A percentile compares a stretch with the other conserved stretches of the same genome.
These are phyloP conservation scores for Phaethornis superciliosus DNA, from an alignment of 2,113 vertebrate genomes.

Conservation along the genomic window DNA sequence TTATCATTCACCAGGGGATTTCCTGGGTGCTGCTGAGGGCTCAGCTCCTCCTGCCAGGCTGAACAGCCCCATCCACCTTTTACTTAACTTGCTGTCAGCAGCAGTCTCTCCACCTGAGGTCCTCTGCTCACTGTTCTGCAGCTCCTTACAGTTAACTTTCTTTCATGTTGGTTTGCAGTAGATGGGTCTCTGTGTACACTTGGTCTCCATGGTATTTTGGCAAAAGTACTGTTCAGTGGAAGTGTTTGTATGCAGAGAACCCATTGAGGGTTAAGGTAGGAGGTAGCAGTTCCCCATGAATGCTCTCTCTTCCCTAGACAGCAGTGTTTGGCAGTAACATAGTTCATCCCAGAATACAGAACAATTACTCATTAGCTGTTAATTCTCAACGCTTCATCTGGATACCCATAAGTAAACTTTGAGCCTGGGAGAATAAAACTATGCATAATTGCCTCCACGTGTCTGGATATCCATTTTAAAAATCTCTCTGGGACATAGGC, in stretches of 20 bases:
- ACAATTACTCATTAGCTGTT: not conserved
- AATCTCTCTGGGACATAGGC: accelerated
- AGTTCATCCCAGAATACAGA: not conserved
- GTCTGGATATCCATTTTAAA: not conserved
- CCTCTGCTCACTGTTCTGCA: not conserved
- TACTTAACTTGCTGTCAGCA: no score
- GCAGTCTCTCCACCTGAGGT: not conserved
- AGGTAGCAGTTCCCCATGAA: not conserved
- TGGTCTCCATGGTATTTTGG: not conserved
- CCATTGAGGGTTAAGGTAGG: not conserved
- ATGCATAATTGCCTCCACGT: accelerated
- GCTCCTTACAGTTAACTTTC: not conserved
- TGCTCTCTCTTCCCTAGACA: not conserved
- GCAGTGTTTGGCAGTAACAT: not conserved
- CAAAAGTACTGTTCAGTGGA: not conserved
- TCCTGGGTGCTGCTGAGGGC: not conserved
- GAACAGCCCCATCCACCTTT: not conserved
- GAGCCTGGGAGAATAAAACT: not conserved
- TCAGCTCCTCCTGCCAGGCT: not conserved
- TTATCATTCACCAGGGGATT: not conserved
- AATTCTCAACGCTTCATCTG: not conserved
- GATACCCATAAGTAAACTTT: not conserved
- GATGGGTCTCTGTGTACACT: not conserved
- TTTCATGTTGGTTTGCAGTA: not conserved
- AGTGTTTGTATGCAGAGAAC: not conserved